phyloP scores from a whole-genome alignment of 1,140 invertebrate genomes.

The Lysiphlebus fabarum region DNA sequence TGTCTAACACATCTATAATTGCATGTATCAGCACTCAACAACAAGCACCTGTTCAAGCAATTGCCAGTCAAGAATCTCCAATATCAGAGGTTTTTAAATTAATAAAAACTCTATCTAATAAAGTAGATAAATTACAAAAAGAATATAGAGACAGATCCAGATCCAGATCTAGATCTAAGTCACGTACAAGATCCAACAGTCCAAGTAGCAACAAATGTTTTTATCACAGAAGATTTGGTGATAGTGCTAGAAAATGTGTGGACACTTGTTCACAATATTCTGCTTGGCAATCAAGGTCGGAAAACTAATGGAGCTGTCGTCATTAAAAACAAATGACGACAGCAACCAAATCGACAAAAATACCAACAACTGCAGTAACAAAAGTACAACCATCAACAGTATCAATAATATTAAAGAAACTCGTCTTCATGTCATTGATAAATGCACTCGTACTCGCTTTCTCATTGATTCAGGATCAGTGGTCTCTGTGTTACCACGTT shows the following conservation, averaged over 20 bases:
- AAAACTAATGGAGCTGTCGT: constrained; percentile 14
- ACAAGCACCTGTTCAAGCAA: too few species aligned
- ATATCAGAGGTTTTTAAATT: not conserved
- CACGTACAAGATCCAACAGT: not conserved
- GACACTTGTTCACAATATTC: too few species aligned
- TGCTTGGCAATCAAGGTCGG: not conserved
- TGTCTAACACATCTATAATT: not conserved
- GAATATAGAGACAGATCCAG: not conserved
- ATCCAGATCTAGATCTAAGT: not conserved
- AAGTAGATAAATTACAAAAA: not conserved
- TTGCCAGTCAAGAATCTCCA: not conserved
- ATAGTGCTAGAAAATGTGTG: not conserved
- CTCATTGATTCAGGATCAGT: constrained; percentile 23
- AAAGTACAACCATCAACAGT: not conserved
- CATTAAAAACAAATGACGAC: constrained; percentile 10
- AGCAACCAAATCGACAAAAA: not conserved
- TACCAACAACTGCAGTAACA: not conserved
- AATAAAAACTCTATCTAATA: not conserved
- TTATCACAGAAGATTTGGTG: not conserved
- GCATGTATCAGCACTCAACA: too few species aligned
- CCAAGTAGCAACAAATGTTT: not conserved
- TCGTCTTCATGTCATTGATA: constrained; percentile 18
- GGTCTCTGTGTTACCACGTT: constrained; percentile 18
- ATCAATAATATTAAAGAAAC: constrained; percentile 11
- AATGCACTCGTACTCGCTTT: not conserved